Evolutionary conservation across 2,888 invertebrate species (phyloP).

Genomic region (Idaea dimidiata): DNA sequence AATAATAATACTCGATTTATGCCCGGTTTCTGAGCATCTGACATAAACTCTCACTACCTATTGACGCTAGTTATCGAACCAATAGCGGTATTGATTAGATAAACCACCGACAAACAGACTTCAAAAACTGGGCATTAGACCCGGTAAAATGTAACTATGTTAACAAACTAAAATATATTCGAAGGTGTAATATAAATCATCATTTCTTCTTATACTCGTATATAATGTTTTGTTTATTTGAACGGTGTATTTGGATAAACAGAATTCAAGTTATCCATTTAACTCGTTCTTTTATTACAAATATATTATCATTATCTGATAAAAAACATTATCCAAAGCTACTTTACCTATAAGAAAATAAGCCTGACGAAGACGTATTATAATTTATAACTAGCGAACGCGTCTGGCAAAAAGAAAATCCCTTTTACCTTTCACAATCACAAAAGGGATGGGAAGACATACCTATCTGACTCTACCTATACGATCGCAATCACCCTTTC

Average conservation of each 20-base stretch:
- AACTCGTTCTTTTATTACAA: neutral
- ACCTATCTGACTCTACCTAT: neutral
- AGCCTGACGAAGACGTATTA: neutral
- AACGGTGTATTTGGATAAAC: neutral
- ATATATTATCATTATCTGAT: neutral
- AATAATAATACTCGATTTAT: too few species aligned
- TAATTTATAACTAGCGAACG: neutral
- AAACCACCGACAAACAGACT: too few species aligned
- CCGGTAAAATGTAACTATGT: too few species aligned
- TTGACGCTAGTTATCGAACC: too few species aligned
- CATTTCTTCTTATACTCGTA: too few species aligned
- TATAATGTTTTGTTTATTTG: neutral
- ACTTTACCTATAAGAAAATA: neutral
- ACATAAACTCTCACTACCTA: too few species aligned
- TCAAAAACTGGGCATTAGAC: too few species aligned
- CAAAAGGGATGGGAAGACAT: neutral
- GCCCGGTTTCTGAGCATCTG: too few species aligned
- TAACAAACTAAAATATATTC: too few species aligned
- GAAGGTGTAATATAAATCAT: too few species aligned
- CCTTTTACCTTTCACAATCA: constrained; percentile 2
- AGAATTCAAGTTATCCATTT: neutral
- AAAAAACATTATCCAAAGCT: neutral
- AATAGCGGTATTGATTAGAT: too few species aligned
- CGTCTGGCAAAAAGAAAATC: constrained; percentile 7
- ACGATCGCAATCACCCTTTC: neutral